These are phyloP conservation scores for Apostichopus parvimensis DNA, from an alignment of 35 echinoderm and acorn worm genomes.

Conservation along the genomic window DNA sequence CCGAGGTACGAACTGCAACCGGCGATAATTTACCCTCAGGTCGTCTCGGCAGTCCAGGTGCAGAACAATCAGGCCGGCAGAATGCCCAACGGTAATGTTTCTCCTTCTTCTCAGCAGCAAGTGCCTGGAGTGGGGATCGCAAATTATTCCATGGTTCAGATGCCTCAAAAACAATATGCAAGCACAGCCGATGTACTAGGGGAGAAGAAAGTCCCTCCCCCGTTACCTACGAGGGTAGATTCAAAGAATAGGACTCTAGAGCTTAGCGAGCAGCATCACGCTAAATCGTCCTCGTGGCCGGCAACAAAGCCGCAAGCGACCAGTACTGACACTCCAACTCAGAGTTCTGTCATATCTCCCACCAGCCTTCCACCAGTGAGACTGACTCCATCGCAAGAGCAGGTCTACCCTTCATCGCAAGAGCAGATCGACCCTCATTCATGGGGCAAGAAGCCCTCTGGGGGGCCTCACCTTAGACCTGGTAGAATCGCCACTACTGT, in stretches of 20 bases:
- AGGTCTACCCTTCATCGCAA: slow-evolving; percentile 16
- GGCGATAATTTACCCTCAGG: slow-evolving; percentile 70
- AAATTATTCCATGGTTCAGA: slow-evolving; percentile 68
- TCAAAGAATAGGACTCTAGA: slow-evolving; percentile 59
- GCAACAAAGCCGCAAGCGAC: slow-evolving; percentile 26
- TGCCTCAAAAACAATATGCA: slow-evolving; percentile 75
- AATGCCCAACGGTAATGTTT: slow-evolving; percentile 43
- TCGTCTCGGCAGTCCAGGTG: slow-evolving; percentile 63
- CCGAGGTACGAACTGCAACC: slow-evolving; percentile 21
- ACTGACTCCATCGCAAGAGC: slow-evolving; percentile 60
- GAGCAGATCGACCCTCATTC: slow-evolving; percentile 41
- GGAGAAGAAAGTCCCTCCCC: slow-evolving; percentile 60
- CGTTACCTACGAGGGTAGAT: slow-evolving; percentile 56
- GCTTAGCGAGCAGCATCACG: slow-evolving; percentile 61
- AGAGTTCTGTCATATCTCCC: slow-evolving; percentile 61
- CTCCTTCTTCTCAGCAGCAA: slow-evolving; percentile 4
- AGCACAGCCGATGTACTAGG: slow-evolving; percentile 50
- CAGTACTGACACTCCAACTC: slow-evolving; percentile 56
- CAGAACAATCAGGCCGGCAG: slow-evolving; percentile 41
- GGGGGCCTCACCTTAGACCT: not conserved
- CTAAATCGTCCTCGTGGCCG: slow-evolving; percentile 67
- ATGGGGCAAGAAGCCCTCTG: not conserved
- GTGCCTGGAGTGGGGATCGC: slow-evolving; percentile 37
- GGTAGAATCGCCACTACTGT: not conserved
- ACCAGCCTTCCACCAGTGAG: slow-evolving; percentile 63